These are phyloP conservation scores for Eledone cirrhosa DNA, from an alignment of 2,888 invertebrate species.

Conservation along the genomic window DNA sequence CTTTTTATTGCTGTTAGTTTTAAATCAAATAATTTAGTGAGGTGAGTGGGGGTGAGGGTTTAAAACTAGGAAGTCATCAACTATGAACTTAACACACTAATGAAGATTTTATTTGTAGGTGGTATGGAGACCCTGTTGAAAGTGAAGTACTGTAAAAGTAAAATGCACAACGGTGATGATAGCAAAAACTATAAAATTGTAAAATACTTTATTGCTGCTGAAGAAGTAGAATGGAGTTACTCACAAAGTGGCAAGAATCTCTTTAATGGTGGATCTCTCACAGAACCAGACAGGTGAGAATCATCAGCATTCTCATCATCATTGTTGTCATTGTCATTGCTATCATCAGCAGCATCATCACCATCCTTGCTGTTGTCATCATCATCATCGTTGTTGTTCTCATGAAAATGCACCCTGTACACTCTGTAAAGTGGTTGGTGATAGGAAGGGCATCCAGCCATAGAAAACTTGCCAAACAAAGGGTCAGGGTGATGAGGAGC, in stretches of 20 bases:
- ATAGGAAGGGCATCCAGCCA: too few relatives aligned
- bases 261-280: conserved; percentile 33
- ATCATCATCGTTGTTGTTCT: too few relatives aligned
- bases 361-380: too few relatives aligned
- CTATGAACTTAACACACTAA: too few relatives aligned
- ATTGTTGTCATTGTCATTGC: too few relatives aligned
- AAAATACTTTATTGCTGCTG: conserved; percentile 45
- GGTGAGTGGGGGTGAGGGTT: too few relatives aligned
- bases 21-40: neutral
- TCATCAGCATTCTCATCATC: neutral
- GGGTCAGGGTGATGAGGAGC: too few relatives aligned
- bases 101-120: conserved; percentile 23
- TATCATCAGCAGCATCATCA: too few relatives aligned
- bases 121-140: conserved; percentile 34
- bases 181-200: neutral
- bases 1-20: neutral
- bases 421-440: too few relatives aligned
- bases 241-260: conserved; percentile 31
- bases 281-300: conserved; percentile 20
- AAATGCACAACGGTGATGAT: neutral
- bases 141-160: conserved; percentile 22
- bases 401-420: too few relatives aligned
- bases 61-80: too few relatives aligned
- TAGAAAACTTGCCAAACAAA: too few relatives aligned
- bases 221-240: conserved; percentile 47